Conservation (phyloP, 1,140 invertebrate genomes). For the Drosophila bocki region DNA sequence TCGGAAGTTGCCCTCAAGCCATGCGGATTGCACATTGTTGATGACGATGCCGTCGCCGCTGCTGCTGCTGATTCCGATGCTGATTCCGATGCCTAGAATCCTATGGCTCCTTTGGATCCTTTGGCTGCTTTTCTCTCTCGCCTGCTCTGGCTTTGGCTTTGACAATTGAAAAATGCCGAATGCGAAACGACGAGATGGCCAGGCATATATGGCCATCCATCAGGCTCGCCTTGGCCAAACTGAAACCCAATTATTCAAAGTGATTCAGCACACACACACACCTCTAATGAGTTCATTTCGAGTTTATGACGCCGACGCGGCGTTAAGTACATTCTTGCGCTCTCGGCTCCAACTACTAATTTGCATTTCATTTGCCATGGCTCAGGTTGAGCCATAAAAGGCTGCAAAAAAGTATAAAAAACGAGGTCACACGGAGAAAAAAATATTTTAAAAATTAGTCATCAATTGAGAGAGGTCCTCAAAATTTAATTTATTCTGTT, state of each 20-base stretch:
- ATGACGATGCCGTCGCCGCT: constrained; percentile 38
- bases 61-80: constrained; percentile 23
- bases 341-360: constrained; percentile 41
- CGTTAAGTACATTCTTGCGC: constrained; percentile 47
- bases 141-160: constrained; percentile 61
- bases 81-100: neutral
- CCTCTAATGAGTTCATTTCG: constrained; percentile 53
- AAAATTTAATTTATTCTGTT: too few species aligned
- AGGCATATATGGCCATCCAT: constrained; percentile 15
- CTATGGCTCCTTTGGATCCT: neutral
- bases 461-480: neutral
- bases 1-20: constrained; percentile 70
- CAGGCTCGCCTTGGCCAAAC: constrained; percentile 27
- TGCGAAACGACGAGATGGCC: constrained; percentile 9
- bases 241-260: constrained; percentile 62
- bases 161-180: constrained; percentile 64
- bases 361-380: constrained; percentile 55
- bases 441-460: neutral
- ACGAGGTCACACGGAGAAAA: constrained; percentile 4
- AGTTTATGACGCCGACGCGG: constrained; percentile 41
- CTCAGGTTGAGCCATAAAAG: constrained; percentile 41
- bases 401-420: neutral
- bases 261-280: constrained; percentile 55
- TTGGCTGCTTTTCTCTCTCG: neutral
- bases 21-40: constrained; percentile 71